A percentile compares a stretch with the other conserved stretches of the same genome.
These are phyloP conservation scores for Lomographa bimaculata DNA, from an alignment of 2,888 invertebrate genomes.

Conservation along the genomic window DNA sequence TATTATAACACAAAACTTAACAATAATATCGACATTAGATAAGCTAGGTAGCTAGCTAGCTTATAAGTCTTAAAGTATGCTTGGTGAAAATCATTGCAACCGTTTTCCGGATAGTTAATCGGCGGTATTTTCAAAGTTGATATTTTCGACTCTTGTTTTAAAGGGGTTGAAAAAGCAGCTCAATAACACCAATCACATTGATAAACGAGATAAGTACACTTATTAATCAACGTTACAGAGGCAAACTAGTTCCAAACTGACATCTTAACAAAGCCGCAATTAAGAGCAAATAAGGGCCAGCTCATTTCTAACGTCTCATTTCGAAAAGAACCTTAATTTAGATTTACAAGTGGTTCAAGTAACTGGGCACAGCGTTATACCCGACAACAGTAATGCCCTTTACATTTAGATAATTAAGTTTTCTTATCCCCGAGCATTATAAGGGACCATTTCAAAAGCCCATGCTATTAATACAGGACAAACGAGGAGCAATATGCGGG, in stretches of 20 bases:
- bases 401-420: constrained; percentile 33
- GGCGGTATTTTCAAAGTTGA: too few species aligned
- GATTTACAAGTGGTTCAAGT: constrained; percentile 33
- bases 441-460: constrained; percentile 19
- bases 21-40: too few species aligned
- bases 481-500: constrained; percentile 10
- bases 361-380: constrained; percentile 27
- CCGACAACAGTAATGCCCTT: constrained; percentile 24
- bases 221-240: too few species aligned
- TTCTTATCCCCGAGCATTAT: constrained; percentile 25
- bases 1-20: too few species aligned
- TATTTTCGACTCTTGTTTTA: too few species aligned
- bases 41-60: too few species aligned
- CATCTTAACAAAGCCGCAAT: constrained; percentile 3
- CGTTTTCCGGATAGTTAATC: too few species aligned
- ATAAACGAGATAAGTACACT: too few species aligned
- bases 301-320: constrained; percentile 19
- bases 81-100: too few species aligned
- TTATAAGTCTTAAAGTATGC: too few species aligned
- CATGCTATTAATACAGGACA: constrained; percentile 23
- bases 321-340: constrained; percentile 27
- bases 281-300: constrained; percentile 16
- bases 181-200: too few species aligned
- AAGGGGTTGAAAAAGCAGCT: too few species aligned
- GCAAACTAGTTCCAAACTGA: constrained; percentile 11